Base-by-base conservation (phyloP, 2,888 invertebrate species). In the Sphaerophoria taeniata region DNA sequence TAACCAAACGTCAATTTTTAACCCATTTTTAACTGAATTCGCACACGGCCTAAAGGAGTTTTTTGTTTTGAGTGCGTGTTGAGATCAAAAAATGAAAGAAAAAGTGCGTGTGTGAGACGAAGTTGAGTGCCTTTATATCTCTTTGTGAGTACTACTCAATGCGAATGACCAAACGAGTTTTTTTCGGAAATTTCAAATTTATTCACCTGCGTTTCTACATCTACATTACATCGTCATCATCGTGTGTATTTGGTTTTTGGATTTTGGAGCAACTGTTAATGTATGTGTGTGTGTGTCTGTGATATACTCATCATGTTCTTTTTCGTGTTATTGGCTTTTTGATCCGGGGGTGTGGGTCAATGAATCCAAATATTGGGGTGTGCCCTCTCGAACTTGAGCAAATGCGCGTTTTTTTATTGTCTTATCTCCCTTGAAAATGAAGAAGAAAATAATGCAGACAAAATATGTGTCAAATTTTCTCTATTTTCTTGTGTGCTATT, bases 241-340 rank as follows among this genome's bases (percentile, higher is more conserved):
- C 43, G 33, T 24, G 49, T 49, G 60, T 63, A 33, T 55, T 55
- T n/a, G 51, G 36, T 34, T 33, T 47, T 45, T 58, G 12, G 39
- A 24, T 60, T 65, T 49, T 49, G 63, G 47, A 63, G 34, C 33
- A 47, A 63, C 55, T 72, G 24, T 24, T 24, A 24, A n/a, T n/a
- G n/a, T n/a, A n/a, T 67, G 65, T 56, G 65, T 61, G 80, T 76
- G 76, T 79, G 78, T 83, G 73, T 78, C 83, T 73, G n/a, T 33
- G 33, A 61, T 14, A 5, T n/a, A 33, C 45, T 45, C 7, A 33
- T 14, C 4, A 4, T 61, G 24, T 6, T 33, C 0, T 11, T 43
- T 6, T 5, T 49, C 7, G 14, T 14, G 9, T 9, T 24, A 7
- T 24, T 16, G 49, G 16, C 16, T 51, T 6, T 16, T 6, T 6